phyloP scores from a whole-genome alignment of 2,797 vertebrate species.

The Halcyon badia region DNA sequence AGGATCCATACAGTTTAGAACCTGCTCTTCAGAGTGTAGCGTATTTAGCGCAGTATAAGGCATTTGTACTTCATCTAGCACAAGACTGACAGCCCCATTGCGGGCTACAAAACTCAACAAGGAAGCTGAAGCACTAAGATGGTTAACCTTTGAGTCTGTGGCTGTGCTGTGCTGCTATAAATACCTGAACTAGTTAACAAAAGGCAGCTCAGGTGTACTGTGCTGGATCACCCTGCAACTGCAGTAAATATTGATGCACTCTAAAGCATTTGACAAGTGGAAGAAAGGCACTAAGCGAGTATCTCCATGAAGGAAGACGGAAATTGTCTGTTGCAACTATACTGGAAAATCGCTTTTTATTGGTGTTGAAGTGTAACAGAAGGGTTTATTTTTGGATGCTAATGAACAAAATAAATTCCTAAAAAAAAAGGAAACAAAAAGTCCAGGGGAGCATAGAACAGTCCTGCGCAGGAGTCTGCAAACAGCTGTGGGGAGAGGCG shows the following conservation, averaged over 20 bases:
- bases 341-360: neutral
- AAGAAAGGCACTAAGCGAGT: accelerated
- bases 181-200: neutral
- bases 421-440: neutral
- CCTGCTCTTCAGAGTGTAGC: accelerated
- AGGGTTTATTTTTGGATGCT: neutral
- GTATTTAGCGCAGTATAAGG: neutral
- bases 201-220: neutral
- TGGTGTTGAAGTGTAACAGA: neutral
- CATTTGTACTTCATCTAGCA: neutral
- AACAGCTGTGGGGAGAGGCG: neutral
- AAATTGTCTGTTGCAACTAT: neutral
- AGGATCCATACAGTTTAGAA: accelerated
- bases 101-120: neutral
- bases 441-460: accelerated
- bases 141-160: neutral
- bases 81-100: neutral
- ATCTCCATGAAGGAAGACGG: neutral
- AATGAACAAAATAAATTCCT: neutral
- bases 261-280: neutral
- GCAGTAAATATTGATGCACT: neutral
- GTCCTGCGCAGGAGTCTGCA: neutral
- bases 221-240: neutral
- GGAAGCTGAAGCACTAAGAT: neutral
- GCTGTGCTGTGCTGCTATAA: neutral